phyloP scores from a whole-genome alignment of 2,113 vertebrate species.

The Amblyornis subalaris region DNA sequence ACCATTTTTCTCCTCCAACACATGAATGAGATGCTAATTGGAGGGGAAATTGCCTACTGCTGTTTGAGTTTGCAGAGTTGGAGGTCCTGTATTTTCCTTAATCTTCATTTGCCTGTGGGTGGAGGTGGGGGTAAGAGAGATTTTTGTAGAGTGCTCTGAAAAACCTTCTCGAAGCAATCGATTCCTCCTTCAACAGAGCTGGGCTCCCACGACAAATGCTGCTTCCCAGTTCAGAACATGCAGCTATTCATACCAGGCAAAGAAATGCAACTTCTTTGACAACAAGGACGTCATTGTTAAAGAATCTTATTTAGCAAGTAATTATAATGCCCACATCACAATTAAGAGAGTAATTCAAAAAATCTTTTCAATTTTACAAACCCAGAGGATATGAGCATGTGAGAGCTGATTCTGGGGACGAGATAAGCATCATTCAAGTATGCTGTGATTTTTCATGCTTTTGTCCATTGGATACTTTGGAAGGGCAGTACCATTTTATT shows the following conservation, averaged over 20 bases:
- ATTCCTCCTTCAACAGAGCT: neutral
- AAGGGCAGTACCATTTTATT: constrained; percentile 41
- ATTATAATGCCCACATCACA: constrained; percentile 35
- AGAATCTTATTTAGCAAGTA: constrained; percentile 29
- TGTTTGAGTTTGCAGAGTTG: neutral
- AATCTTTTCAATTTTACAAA: constrained; percentile 50
- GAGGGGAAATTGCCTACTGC: neutral
- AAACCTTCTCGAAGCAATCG: neutral
- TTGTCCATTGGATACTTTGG: neutral
- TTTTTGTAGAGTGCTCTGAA: neutral
- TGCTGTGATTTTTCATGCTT: neutral
- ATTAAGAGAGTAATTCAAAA: constrained; percentile 45
- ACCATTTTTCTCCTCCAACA: neutral
- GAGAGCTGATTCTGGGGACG: neutral
- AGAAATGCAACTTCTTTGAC: neutral
- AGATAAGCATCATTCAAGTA: constrained; percentile 13
- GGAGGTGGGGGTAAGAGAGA: neutral
- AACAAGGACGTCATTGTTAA: constrained; percentile 35
- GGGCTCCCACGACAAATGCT: neutral
- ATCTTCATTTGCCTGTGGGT: neutral
- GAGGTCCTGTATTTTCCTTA: neutral
- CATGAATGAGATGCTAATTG: neutral
- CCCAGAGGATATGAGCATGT: neutral
- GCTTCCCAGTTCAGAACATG: neutral
- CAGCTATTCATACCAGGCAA: neutral